These are phyloP conservation scores for Sebastes taczanowskii DNA, from an alignment of 2,797 vertebrate species.

Conservation along the genomic window DNA sequence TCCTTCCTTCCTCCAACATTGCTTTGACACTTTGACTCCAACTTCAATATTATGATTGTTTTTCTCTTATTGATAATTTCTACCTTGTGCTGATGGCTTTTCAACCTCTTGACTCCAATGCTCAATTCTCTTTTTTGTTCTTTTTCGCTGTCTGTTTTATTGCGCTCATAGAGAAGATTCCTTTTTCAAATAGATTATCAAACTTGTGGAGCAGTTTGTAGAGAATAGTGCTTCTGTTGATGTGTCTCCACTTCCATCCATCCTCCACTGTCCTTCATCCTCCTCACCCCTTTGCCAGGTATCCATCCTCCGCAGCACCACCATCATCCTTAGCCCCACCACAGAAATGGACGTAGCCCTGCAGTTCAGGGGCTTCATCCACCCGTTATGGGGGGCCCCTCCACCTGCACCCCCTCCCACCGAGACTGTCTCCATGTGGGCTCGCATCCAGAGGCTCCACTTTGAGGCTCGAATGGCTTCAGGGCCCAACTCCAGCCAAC, in stretches of 20 bases:
- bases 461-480: constrained; percentile 88
- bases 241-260: constrained; percentile 64
- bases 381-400: constrained; percentile 87
- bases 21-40: constrained; percentile 19
- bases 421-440: constrained; percentile 89
- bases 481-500: constrained; percentile 84
- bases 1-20: constrained; percentile 66
- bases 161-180: constrained; percentile 33
- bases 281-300: constrained; percentile 79
- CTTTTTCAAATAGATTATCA: constrained; percentile 44
- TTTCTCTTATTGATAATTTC: background rate
- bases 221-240: constrained; percentile 71
- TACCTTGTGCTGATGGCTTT: constrained; percentile 1
- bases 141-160: constrained; percentile 37
- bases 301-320: constrained; percentile 90
- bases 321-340: constrained; percentile 89
- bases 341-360: constrained; percentile 91
- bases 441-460: constrained; percentile 90
- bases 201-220: constrained; percentile 50
- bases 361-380: constrained; percentile 92
- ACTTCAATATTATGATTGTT: background rate
- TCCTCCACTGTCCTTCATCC: constrained; percentile 49
- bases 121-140: background rate
- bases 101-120: constrained; percentile 2
- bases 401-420: constrained; percentile 77